Evolutionary conservation across 2,113 vertebrate genomes (phyloP), one percentile per base, ranked within the genome.

Genomic region (Gymnogyps californianus): DNA sequence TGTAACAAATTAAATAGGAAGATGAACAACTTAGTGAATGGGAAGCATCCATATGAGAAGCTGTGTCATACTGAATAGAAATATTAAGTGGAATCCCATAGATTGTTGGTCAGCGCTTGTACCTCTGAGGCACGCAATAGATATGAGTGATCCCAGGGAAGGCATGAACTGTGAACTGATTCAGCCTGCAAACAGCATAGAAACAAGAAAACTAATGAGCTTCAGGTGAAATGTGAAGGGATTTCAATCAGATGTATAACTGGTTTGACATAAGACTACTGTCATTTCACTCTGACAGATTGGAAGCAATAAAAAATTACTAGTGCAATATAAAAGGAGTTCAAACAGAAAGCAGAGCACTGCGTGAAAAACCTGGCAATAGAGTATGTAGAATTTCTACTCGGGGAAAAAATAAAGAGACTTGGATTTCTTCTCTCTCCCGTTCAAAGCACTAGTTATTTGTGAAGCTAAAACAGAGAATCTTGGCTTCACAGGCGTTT

Each of bases 161-260:
- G 26, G n/a, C n/a, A 42, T 24, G 54, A 93, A 83, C 87, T 93
- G 42, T 70, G 67, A 83, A 78, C 64, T 31, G 28, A 46, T 55
- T 94, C 51, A 32, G 93, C 57, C 55, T 74, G 76, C 1, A 16
- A 90, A 81, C 59, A 75, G 72, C n/a, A 47, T 0, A 83, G 65
- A 82, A 94, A 78, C 0, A 2, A 94, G 57, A 91, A 83, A 86
- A 70, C 22, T 94, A 86, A 95, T 79, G 58, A 88, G 47, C 65
- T 90, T 85, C 57, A 59, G 64, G 87, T 94, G 95, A 89, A 88
- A 94, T 82, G 62, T 47, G 55, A 85, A 81, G 4, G 24, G 38
- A 83, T 94, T 96, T 97, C 89, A 83, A 36, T 80, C 78, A 90
- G 89, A 55, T 64, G 7, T 47, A 14, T 83, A 83, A 93, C 46